A percentile compares a stretch with the other conserved stretches of the same genome.
Conservation (phyloP, 2,113 vertebrate species). For the Mola mola region DNA sequence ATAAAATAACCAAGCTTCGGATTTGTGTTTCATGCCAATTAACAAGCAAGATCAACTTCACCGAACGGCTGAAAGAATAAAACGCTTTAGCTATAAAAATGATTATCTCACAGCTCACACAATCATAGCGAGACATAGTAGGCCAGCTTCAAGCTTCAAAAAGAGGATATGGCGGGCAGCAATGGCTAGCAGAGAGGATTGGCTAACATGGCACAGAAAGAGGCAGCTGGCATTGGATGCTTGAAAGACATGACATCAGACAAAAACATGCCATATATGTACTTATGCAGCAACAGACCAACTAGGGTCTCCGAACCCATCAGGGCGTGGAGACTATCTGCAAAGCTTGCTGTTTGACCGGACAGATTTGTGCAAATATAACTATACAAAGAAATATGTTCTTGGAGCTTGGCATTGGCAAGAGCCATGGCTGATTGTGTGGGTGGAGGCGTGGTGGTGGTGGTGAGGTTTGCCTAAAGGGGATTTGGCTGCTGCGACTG, state of each 20-base stretch:
- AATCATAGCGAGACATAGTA: slow-evolving; percentile 11
- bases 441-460: not conserved
- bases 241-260: slow-evolving; percentile 54
- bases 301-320: slow-evolving; percentile 54
- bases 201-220: slow-evolving; percentile 41
- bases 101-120: slow-evolving; percentile 19
- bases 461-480: slow-evolving; percentile 51
- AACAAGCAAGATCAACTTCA: slow-evolving; percentile 22
- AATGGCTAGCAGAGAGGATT: slow-evolving; percentile 28
- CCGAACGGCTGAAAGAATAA: slow-evolving; percentile 11
- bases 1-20: slow-evolving; percentile 7
- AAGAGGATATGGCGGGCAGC: slow-evolving; percentile 9
- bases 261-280: slow-evolving; percentile 48
- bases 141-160: slow-evolving; percentile 20
- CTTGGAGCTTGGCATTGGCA: slow-evolving; percentile 42
- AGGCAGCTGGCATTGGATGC: slow-evolving; percentile 31
- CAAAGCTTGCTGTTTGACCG: slow-evolving; percentile 43
- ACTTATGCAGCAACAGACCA: slow-evolving; percentile 46
- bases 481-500: slow-evolving; percentile 61
- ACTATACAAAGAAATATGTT: slow-evolving; percentile 58
- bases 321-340: slow-evolving; percentile 47
- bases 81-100: slow-evolving; percentile 20
- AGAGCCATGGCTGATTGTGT: slow-evolving; percentile 2
- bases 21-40: too few species aligned
- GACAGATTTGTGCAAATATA: slow-evolving; percentile 61